Conservation (phyloP, 2,888 invertebrate genomes). For the Drosophila testacea region DNA sequence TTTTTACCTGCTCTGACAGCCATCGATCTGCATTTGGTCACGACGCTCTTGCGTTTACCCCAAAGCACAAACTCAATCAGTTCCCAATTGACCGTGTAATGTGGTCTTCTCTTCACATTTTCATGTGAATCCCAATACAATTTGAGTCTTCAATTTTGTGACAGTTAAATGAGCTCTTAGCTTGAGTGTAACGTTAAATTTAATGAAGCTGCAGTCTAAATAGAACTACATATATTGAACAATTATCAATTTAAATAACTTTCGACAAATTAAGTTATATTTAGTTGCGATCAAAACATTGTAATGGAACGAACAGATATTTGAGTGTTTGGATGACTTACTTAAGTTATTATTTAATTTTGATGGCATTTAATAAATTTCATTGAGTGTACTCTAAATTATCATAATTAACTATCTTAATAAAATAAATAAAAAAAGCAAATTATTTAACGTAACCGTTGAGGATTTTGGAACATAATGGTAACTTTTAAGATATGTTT, state of each 20-base stretch:
- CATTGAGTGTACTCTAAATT: too few species aligned
- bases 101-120: slow-evolving; percentile 47
- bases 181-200: background rate
- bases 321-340: too few species aligned
- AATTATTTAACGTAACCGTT: too few species aligned
- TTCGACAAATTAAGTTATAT: background rate
- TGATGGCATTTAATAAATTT: too few species aligned
- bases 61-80: slow-evolving; percentile 68
- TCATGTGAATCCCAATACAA: slow-evolving; percentile 15
- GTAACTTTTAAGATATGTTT: too few species aligned
- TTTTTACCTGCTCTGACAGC: slow-evolving; percentile 36
- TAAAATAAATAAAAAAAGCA: too few species aligned
- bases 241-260: background rate
- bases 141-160: slow-evolving; percentile 47
- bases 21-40: slow-evolving; percentile 46
- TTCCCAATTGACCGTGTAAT: slow-evolving; percentile 77
- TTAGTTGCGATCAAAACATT: background rate
- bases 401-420: too few species aligned
- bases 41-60: slow-evolving; percentile 8
- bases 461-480: too few species aligned
- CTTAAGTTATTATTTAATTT: too few species aligned
- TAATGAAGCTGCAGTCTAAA: background rate
- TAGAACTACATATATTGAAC: too few species aligned
- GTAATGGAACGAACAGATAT: background rate
- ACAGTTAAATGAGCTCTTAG: slow-evolving; percentile 50